Evolutionary conservation across 2,888 invertebrate genomes (phyloP).

Genomic region (Sesia bembeciformis): DNA sequence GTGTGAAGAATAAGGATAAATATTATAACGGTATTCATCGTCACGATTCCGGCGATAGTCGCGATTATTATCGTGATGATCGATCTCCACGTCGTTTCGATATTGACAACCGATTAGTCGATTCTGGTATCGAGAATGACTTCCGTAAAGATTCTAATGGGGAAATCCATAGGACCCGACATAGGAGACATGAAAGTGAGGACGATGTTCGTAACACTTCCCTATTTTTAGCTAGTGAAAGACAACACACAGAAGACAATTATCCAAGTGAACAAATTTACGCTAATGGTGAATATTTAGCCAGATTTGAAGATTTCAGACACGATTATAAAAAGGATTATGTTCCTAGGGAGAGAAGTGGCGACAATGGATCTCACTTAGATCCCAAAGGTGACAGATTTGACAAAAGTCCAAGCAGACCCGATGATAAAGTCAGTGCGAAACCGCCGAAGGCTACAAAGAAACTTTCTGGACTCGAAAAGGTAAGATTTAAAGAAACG

Average conservation of each 20-base stretch:
- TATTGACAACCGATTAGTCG: slow-evolving; percentile 78
- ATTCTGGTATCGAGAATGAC: slow-evolving; percentile 89
- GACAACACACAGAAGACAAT: slow-evolving; percentile 81
- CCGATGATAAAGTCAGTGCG: slow-evolving; percentile 67
- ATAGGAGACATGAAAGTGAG: slow-evolving; percentile 74
- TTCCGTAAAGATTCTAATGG: slow-evolving; percentile 81
- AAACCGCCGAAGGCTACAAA: slow-evolving; percentile 77
- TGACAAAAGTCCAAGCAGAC: slow-evolving; percentile 63
- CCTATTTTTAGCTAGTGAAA: slow-evolving; percentile 81
- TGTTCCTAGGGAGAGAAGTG: slow-evolving; percentile 65
- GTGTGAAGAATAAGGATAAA: slow-evolving; percentile 71
- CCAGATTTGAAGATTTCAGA: slow-evolving; percentile 43
- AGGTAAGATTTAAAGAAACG: slow-evolving; percentile 53
- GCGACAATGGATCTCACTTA: slow-evolving; percentile 79
- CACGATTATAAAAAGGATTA: slow-evolving; percentile 57
- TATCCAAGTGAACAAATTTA: slow-evolving; percentile 64
- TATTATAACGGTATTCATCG: slow-evolving; percentile 46
- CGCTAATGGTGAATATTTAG: slow-evolving; percentile 55
- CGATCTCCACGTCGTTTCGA: slow-evolving; percentile 60
- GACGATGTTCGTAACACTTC: slow-evolving; percentile 82
- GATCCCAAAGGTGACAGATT: slow-evolving; percentile 78
- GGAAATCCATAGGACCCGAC: slow-evolving; percentile 52
- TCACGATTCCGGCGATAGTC: slow-evolving; percentile 66
- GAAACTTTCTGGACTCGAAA: slow-evolving; percentile 82
- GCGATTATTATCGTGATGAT: slow-evolving; percentile 58